Evolutionary conservation across 2,797 vertebrate genomes (phyloP), one percentile per base, ranked within the genome.

Genomic region (Sphenodon punctatus): DNA sequence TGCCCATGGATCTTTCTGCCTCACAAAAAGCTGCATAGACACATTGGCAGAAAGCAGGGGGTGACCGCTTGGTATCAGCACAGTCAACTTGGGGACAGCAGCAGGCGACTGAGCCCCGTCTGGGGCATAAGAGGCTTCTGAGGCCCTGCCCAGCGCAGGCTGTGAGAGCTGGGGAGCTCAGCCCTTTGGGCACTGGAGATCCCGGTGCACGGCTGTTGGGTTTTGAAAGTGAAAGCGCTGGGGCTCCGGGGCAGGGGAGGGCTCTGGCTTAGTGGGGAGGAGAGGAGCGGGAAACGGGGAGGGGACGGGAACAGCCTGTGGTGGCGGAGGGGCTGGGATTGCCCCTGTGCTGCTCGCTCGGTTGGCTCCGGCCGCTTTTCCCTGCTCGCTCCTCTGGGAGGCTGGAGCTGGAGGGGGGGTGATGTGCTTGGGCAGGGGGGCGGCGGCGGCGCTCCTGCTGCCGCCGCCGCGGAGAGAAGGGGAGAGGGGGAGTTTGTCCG

Each of bases 381-480:
- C 60, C 51, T 46, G 75, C 80, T 59, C 59, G 51, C 75, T 59
- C 67, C 77, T 70, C 77, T 66, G 83, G 76, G 86, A 41, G 38
- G 68, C 58, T 22, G 90, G 79, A 69, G 14, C 59, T 75, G 83
- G 74, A 91, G 93, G 90, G 92, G 90, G 80, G 92, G 86, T 89
- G 78, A 94, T 82, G 91, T 78, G 81, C 87, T 55, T 43, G 78
- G 82, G 88, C 70, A 72, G 84, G 92, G 84, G 90, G 68, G 70
- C 70, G 67, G 94, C 91, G 91, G 93, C 88, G 85, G 87, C 71
- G 90, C 87, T 83, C 34, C 78, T 23, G 42, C 77, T 82, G 89
- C 53, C 25, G 67, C 76, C 60, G 87, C 91, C 56, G 89, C 87
- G 88, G 82, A 60, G 58, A 83, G 91, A 65, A 81, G 90, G 77